Base-by-base conservation (phyloP, 2,797 vertebrate species). In the Sebastes trivittatus region DNA sequence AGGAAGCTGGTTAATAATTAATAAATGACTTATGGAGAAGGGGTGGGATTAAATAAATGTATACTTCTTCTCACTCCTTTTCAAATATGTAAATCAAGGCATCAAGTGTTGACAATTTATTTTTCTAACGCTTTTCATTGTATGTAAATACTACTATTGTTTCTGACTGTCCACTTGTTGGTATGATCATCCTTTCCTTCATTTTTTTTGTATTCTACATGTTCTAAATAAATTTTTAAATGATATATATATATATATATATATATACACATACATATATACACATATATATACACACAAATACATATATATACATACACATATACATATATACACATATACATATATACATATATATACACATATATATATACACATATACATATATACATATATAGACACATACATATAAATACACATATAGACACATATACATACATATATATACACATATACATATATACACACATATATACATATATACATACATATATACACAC, bases 281-380 rank as follows among this genome's bases (percentile, higher is more conserved):
- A 30, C 7, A 30, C 0, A 7, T 3, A 30, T 2, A 30, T 2
- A 29, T 0, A 29, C 0, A 29, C 25, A 25, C 1, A 30, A 5
- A 38, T 2, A 36, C 1, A 36, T 11, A 36, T 11, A 36, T 36
- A 36, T 1, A 36, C 4, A 36, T 2, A 30, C 0, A 30, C 0
- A 7, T 0, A 30, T 0, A 30, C 7, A 30, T 29, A 29, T 10
- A 34, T 2, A 34, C 2, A 32, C 6, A 29, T 0, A 7, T 3
- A 9, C 0, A 32, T 0, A 32, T 0, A 32, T 0, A 30, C 0
- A 32, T 1, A 32, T 0, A 9, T 3, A 9, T 1, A 32, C 1
- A 32, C 0, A 36, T 0, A 30, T 0, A 29, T 6, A 29, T 1
- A 30, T 0, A 27, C 1, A 27, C 1, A 27, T 2, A 27, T 0